Evolutionary conservation across 2,888 invertebrate species (phyloP).

Genomic region (Actias luna): DNA sequence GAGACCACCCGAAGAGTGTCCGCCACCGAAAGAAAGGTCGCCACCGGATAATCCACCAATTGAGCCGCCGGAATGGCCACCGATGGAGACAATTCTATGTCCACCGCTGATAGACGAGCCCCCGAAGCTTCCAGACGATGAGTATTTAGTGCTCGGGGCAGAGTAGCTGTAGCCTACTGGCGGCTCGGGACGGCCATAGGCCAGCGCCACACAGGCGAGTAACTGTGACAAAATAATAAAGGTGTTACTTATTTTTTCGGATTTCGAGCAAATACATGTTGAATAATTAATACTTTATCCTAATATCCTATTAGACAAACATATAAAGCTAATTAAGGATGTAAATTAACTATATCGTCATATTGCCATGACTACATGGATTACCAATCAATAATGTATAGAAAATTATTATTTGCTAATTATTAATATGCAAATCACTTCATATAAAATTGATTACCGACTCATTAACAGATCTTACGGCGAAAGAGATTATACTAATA

Average conservation of each 20-base stretch:
- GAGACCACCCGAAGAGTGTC: conserved; percentile 48
- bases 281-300: neutral
- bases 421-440: too few species aligned
- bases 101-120: conserved; percentile 36
- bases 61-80: conserved; percentile 39
- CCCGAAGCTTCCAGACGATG: conserved; percentile 41
- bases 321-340: too few species aligned
- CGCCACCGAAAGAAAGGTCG: conserved; percentile 49
- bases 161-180: conserved; percentile 77
- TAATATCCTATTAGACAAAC: neutral
- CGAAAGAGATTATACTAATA: neutral
- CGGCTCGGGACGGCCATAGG: conserved; percentile 75
- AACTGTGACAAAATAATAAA: conserved; percentile 50
- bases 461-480: neutral
- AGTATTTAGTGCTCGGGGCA: conserved; percentile 54
- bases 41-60: conserved; percentile 45
- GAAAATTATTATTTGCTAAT: too few species aligned
- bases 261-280: neutral
- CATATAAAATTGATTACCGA: neutral
- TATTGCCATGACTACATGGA: too few species aligned
- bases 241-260: neutral
- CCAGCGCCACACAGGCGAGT: conserved; percentile 75
- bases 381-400: too few species aligned
- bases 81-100: conserved; percentile 46
- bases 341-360: too few species aligned